Percentiles rank a stretch among this genome's conserved stretches.
These are phyloP conservation scores for Decapterus maruadsi DNA, from an alignment of 2,797 vertebrate species.

Conservation along the genomic window DNA sequence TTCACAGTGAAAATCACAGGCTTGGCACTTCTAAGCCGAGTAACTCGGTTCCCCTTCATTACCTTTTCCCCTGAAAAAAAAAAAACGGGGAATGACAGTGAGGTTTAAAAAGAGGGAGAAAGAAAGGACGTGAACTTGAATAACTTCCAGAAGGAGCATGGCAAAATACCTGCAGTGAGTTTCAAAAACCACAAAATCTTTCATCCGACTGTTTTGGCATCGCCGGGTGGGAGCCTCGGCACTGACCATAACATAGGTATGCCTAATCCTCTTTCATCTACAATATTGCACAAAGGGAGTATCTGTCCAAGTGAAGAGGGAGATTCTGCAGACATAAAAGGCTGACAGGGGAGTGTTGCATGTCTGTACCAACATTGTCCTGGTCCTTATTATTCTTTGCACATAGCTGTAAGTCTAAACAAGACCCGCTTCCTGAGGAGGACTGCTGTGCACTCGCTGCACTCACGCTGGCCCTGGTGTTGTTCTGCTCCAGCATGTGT, in stretches of 20 bases:
- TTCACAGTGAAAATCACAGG: conserved; percentile 77
- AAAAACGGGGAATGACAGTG: conserved; percentile 39
- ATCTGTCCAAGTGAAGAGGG: conserved; percentile 74
- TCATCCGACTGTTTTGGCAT: conserved; percentile 80
- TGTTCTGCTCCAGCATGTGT: conserved; percentile 69
- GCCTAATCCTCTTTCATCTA: conserved; percentile 85
- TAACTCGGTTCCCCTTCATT: conserved; percentile 76
- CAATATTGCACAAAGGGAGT: conserved; percentile 74
- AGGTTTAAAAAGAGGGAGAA: conserved; percentile 43
- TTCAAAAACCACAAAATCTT: conserved; percentile 71
- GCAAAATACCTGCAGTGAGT: conserved; percentile 79
- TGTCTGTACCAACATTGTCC: conserved; percentile 83
- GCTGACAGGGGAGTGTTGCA: conserved; percentile 72
- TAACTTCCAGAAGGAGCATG: conserved; percentile 62
- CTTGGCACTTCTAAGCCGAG: conserved; percentile 57
- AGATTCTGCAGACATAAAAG: conserved; percentile 82
- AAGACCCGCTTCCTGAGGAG: conserved; percentile 83
- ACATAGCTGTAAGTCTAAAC: conserved; percentile 85
- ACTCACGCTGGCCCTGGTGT: conserved; percentile 81
- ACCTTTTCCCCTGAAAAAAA: conserved; percentile 50
- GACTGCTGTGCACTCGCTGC: conserved; percentile 78
- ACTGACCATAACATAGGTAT: conserved; percentile 82
- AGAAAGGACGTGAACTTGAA: conserved; percentile 71
- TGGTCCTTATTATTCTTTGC: conserved; percentile 86
- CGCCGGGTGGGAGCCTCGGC: conserved; percentile 63